Evolutionary conservation across 2,113 vertebrate genomes (phyloP), one percentile per base, ranked within the genome.

Genomic region (Empidonax alnorum): DNA sequence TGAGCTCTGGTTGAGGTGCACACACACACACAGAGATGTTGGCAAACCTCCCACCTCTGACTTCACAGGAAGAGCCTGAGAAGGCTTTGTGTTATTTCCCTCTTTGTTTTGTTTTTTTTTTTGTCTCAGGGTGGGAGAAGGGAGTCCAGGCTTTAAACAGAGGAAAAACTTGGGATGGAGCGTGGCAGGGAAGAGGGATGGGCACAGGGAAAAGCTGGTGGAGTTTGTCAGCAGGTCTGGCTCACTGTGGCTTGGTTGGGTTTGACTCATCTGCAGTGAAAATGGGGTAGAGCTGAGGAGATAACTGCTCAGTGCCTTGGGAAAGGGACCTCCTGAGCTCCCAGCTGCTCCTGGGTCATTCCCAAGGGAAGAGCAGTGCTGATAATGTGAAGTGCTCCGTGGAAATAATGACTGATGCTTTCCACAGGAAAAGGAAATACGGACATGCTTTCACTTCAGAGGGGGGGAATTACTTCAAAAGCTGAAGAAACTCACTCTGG

Each of bases 161-260:
- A 39, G 56, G 4, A 1, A 20, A 52, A 46, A 59, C 16, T 37
- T 2, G 10, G 67, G 52, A 33, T 23, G 56, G 41, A 83, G 85
- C n/a, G 3, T 3, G 47, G 84, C 44, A 21, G 50, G 2, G 31
- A 15, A 10, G 47, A 67, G 31, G 67, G 75, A 41, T 2, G 25
- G 63, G 47, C 4, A 0, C 18, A 2, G 39, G 50, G 61, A 28
- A 37, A 41, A 49, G 30, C 41, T 37, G 2, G 10, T 2, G 56
- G 30, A 20, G 44, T n/a, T 35, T 14, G 20, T 10, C 23, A 14
- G 58, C 6, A 13, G 37, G 37, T 3, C 37, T 59, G 42, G 63
- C 30, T 59, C 5, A 14, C 42, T 1, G 0, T 3, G 49, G 1
- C 28, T 46, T 7, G 3, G 39, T 4, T 28, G 59, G 37, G 3